phyloP scores from a whole-genome alignment of 2,888 invertebrate species.

The Pemphredon lugubris region DNA sequence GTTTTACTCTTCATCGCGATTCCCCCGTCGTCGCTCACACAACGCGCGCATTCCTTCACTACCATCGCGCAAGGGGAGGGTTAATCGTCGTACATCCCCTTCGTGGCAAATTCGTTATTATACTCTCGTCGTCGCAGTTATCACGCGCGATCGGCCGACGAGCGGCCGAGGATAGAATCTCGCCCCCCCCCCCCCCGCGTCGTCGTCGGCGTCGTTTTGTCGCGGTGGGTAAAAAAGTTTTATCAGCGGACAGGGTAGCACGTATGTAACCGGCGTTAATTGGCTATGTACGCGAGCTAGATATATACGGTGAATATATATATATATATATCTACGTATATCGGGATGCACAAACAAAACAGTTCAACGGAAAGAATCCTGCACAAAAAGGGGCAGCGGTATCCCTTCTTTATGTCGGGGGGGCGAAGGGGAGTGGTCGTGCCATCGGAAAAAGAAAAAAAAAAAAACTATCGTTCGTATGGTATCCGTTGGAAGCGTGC shows the following conservation, averaged over 20 bases:
- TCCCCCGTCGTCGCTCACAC: slow-evolving; percentile 22
- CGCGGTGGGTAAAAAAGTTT: slow-evolving; percentile 7
- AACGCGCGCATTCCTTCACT: slow-evolving; percentile 15
- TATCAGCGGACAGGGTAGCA: slow-evolving; percentile 20
- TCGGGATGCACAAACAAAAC: slow-evolving; percentile 58
- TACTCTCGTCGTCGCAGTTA: too few relatives aligned
- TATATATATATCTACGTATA: slow-evolving; percentile 7
- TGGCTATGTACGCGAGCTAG: slow-evolving; percentile 27
- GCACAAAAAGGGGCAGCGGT: slow-evolving; percentile 61
- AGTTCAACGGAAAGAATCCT: slow-evolving; percentile 53
- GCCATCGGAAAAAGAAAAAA: slow-evolving; percentile 49
- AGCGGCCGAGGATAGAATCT: too few relatives aligned
- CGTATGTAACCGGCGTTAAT: slow-evolving; percentile 45
- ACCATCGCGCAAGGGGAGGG: too few relatives aligned
- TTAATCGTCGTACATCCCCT: too few relatives aligned
- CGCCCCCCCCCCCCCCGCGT: too few relatives aligned
- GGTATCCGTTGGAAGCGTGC: slow-evolving; percentile 32
- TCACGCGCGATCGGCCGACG: too few relatives aligned
- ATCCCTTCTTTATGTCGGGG: slow-evolving; percentile 56
- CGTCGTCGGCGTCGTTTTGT: too few relatives aligned
- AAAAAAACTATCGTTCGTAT: slow-evolving; percentile 50
- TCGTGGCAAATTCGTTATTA: too few relatives aligned
- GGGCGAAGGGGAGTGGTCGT: slow-evolving; percentile 54
- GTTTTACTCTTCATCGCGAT: slow-evolving; percentile 33
- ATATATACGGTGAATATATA: not conserved